Conservation (phyloP, 2,888 invertebrate species). For the Thera britannica region DNA sequence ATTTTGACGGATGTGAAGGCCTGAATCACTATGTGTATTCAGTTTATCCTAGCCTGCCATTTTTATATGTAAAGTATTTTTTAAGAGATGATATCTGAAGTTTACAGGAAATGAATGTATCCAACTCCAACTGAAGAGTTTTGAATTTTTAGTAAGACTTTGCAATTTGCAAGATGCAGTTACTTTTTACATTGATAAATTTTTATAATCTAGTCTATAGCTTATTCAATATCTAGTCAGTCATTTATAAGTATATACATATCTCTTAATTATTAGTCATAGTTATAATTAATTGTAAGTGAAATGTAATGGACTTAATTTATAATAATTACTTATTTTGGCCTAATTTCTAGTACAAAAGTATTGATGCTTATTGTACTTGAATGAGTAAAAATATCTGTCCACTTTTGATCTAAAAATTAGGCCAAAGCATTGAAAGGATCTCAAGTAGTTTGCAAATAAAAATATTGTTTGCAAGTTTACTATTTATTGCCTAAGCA, state of each 20-base stretch:
- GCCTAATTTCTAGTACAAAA: slow-evolving; percentile 14
- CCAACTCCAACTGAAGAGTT: slow-evolving; percentile 41
- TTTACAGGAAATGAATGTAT: no score
- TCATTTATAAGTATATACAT: slow-evolving; percentile 46
- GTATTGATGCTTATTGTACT: background rate
- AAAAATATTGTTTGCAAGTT: slow-evolving; percentile 28
- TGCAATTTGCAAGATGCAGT: no score
- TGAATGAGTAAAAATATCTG: background rate
- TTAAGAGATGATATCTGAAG: slow-evolving; percentile 33
- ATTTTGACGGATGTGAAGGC: slow-evolving; percentile 85
- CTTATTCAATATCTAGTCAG: slow-evolving; percentile 19
- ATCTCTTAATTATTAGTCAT: slow-evolving; percentile 44
- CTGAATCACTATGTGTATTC: slow-evolving; percentile 33
- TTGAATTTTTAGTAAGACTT: slow-evolving; percentile 36
- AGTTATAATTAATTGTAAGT: slow-evolving; percentile 12
- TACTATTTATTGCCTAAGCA: slow-evolving; percentile 35
- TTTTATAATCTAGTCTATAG: slow-evolving; percentile 6
- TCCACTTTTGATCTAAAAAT: background rate
- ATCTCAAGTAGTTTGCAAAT: slow-evolving; percentile 11
- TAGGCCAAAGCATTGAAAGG: slow-evolving; percentile 5
- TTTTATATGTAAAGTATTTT: slow-evolving; percentile 20
- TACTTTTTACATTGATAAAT: slow-evolving; percentile 25
- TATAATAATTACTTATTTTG: background rate
- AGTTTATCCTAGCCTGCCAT: slow-evolving; percentile 29
- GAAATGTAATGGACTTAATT: slow-evolving; percentile 29